Percentiles rank a stretch among this genome's conserved stretches.
These are phyloP conservation scores for Lochmaea crataegi DNA, from an alignment of 2,888 invertebrate species.

Conservation along the genomic window DNA sequence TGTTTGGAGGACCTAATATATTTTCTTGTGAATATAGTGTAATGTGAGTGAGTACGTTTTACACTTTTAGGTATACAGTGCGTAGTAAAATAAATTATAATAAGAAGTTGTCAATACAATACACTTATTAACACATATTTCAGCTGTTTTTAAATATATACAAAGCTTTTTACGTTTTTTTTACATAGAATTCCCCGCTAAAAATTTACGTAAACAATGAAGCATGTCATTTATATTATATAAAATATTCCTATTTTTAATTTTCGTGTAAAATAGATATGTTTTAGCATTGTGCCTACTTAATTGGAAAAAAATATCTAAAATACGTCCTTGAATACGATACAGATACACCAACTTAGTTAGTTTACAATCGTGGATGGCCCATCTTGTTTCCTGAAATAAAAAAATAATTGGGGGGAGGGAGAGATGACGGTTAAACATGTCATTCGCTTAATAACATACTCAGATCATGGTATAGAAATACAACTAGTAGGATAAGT, in stretches of 20 bases:
- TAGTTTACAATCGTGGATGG: not conserved
- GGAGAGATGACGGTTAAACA: no score
- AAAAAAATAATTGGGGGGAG: not conserved
- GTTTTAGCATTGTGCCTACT: slow-evolving; percentile 22
- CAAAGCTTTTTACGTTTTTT: slow-evolving; percentile 4
- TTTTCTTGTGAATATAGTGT: no score
- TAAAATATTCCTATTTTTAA: slow-evolving; percentile 38
- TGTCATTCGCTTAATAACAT: no score
- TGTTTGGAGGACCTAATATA: no score
- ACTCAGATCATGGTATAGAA: no score
- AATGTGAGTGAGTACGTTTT: no score
- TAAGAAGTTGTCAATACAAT: slow-evolving; percentile 10
- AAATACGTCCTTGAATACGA: slow-evolving; percentile 6
- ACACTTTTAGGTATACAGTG: no score
- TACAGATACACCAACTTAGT: not conserved
- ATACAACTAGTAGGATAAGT: no score
- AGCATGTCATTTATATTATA: slow-evolving; percentile 40
- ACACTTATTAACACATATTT: not conserved
- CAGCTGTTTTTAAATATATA: slow-evolving; percentile 8
- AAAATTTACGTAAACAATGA: slow-evolving; percentile 36
- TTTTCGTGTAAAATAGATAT: slow-evolving; percentile 44
- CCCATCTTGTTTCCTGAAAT: not conserved
- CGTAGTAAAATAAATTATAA: not conserved
- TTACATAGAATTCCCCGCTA: slow-evolving; percentile 29
- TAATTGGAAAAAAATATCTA: not conserved